phyloP scores from a whole-genome alignment of 2,888 invertebrate species.

The Rhamphomyia laevipes region DNA sequence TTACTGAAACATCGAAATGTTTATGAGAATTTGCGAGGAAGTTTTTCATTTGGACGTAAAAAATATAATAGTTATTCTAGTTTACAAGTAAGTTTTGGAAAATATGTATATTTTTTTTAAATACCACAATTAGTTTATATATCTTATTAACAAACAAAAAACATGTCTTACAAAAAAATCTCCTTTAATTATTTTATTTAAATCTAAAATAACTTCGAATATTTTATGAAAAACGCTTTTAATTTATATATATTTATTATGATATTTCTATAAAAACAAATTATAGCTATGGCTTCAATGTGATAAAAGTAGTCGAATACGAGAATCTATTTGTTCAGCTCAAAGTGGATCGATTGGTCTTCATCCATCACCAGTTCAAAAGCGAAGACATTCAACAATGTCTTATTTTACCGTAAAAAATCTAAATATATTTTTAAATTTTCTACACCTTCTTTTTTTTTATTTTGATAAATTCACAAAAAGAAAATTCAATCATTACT shows the following conservation, averaged over 20 bases:
- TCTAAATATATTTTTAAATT: background rate
- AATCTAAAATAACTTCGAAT: too few relatives aligned
- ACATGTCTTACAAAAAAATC: too few relatives aligned
- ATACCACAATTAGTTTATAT: too few relatives aligned
- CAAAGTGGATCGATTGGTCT: constrained; percentile 9
- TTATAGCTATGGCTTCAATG: too few relatives aligned
- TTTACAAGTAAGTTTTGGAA: constrained; percentile 45
- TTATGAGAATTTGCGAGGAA: constrained; percentile 53
- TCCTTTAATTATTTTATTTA: too few relatives aligned
- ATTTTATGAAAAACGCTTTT: too few relatives aligned
- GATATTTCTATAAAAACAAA: too few relatives aligned
- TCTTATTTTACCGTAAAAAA: constrained; percentile 16
- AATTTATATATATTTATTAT: too few relatives aligned
- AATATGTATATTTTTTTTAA: background rate
- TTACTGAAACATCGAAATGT: constrained; percentile 71
- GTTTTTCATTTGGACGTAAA: constrained; percentile 57
- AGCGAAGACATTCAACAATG: constrained; percentile 15
- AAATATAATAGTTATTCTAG: constrained; percentile 58
- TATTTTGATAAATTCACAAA: too few relatives aligned
- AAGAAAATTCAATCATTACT: too few relatives aligned
- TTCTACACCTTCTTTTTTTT: too few relatives aligned
- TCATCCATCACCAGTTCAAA: constrained; percentile 7
- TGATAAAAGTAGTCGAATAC: background rate
- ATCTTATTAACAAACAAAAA: too few relatives aligned
- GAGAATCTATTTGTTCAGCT: constrained; percentile 12